Evolutionary conservation across 2,888 invertebrate species (phyloP), one percentile per base, ranked within the genome.

Genomic region (Eugnorisma glareosa): DNA sequence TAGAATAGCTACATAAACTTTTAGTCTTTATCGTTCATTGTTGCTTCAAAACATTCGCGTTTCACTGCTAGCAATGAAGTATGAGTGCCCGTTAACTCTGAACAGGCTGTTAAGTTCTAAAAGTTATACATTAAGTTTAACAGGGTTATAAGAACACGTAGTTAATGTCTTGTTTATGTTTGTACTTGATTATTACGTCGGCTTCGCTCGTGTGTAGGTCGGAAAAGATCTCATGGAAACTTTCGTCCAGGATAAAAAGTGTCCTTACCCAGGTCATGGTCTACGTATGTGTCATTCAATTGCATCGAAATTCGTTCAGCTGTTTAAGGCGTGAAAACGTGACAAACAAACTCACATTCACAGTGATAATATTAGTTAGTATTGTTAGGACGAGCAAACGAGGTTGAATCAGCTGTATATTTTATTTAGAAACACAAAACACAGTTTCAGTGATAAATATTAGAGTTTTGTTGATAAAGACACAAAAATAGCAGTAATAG

Each of bases 111-210:
- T 80, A 75, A 73, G 43, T 63, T 48, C 28, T 59, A 37, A 4
- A 43, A 69, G 82, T 69, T 66, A 40, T 70, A 75, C 81, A 69
- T 28, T 64, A 45, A n/a, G 57, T 72, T 57, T 69, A 72, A 68
- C 35, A 69, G 54, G 37, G 28, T n/a, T 45, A 59, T 28, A 71
- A 66, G n/a, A 51, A 59, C 63, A 54, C 13, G 64, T n/a, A 69
- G 45, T 69, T 43, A 79, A 68, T 13, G 21, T 48, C 35, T 64
- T 35, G 51, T 51, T 79, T 71, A 45, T 74, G n/a, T 68, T 63
- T 28, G 18, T 40, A 21, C 61, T 61, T 21, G 35, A 61, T 61
- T 40, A 15, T 40, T 15, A n/a, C 64, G 8, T 18, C 61, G 35
- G 10, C 4, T 10, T 35, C 21, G 10, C 61, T 61, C 31, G 3